Conservation (phyloP, 2,797 vertebrate species). For the Takifugu rubripes region DNA sequence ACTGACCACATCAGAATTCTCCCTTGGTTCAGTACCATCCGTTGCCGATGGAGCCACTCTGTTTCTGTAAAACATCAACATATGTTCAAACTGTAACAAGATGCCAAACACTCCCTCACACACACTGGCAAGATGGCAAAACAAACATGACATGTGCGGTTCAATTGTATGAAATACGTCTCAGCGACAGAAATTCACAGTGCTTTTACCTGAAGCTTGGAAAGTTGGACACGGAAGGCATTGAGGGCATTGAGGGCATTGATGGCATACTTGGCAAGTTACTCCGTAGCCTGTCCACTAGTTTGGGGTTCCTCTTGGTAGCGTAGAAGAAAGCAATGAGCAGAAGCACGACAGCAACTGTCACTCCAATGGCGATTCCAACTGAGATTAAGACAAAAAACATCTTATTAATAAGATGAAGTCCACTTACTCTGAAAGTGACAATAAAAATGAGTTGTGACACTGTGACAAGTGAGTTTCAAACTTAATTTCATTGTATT, state of each 20-base stretch:
- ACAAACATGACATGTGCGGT: neutral
- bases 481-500: too few species aligned
- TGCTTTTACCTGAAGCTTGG: slow-evolving; percentile 61
- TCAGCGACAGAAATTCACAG: neutral
- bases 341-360: slow-evolving; percentile 49
- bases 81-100: neutral
- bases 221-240: slow-evolving; percentile 37
- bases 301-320: slow-evolving; percentile 53
- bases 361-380: slow-evolving; percentile 72
- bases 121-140: neutral
- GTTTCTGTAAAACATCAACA: slow-evolving; percentile 44
- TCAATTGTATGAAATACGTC: neutral
- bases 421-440: neutral
- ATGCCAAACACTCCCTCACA: neutral
- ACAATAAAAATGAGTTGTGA: neutral
- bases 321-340: slow-evolving; percentile 57
- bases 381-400: slow-evolving; percentile 40
- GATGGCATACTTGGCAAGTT: slow-evolving; percentile 48
- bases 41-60: neutral
- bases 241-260: slow-evolving; percentile 33
- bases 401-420: neutral
- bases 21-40: slow-evolving; percentile 5
- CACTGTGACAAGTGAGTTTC: too few species aligned
- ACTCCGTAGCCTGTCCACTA: slow-evolving; percentile 43
- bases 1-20: slow-evolving; percentile 34